Conservation (phyloP, 2,797 vertebrate species). For the Falco berigora region DNA sequence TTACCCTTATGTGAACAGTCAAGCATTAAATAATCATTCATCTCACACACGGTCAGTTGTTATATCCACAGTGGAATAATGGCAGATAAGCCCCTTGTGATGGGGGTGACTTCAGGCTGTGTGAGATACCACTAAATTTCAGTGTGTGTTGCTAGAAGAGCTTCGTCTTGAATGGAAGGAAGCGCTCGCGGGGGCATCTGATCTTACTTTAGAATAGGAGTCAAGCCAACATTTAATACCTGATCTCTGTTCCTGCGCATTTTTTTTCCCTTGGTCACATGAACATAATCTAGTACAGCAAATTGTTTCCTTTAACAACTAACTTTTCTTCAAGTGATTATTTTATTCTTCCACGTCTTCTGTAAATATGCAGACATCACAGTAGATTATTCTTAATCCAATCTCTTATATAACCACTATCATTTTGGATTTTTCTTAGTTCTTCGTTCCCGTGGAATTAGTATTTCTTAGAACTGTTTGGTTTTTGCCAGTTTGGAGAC, state of each 20-base stretch:
- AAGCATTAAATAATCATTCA: not conserved
- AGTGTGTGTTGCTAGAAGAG: not conserved
- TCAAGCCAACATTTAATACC: slow-evolving; percentile 61
- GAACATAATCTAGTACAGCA: slow-evolving; percentile 63
- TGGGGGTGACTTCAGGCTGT: not conserved
- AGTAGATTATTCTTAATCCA: slow-evolving; percentile 75
- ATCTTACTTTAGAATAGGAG: slow-evolving; percentile 52
- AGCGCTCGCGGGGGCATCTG: not conserved
- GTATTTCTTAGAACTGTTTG: slow-evolving; percentile 74
- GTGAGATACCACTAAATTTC: not conserved
- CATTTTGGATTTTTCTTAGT: slow-evolving; percentile 67
- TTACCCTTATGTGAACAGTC: not conserved
- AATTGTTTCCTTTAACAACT: slow-evolving; percentile 70
- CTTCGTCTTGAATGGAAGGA: slow-evolving; percentile 8
- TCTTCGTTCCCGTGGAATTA: slow-evolving; percentile 69
- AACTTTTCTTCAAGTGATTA: slow-evolving; percentile 57
- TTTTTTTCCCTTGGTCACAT: slow-evolving; percentile 32
- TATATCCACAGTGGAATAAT: not conserved
- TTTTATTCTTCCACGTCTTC: slow-evolving; percentile 72
- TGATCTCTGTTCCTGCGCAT: slow-evolving; percentile 45
- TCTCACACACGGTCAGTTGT: not conserved
- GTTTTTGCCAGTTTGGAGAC: slow-evolving; percentile 49
- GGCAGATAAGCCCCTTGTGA: not conserved
- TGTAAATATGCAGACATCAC: slow-evolving; percentile 72
- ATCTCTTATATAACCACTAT: slow-evolving; percentile 74